A percentile compares a stretch with the other conserved stretches of the same genome.
These are phyloP conservation scores for Leistus spinibarbis DNA, from an alignment of 2,888 invertebrate genomes.

Conservation along the genomic window DNA sequence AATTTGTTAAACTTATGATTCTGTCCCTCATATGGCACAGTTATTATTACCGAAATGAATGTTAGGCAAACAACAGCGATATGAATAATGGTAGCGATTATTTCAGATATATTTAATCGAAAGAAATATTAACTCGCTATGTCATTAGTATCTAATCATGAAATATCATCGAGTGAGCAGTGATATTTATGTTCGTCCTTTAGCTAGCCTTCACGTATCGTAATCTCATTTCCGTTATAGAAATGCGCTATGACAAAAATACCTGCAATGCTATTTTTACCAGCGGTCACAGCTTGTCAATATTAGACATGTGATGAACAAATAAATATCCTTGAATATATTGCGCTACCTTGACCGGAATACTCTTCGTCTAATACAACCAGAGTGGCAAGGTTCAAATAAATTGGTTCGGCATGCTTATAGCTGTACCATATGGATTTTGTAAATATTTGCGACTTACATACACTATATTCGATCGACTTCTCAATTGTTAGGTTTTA, in stretches of 20 bases:
- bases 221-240: not conserved
- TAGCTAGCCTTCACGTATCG: not conserved
- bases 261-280: slow-evolving; percentile 15
- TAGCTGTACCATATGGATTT: not conserved
- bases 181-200: not conserved
- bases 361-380: slow-evolving; percentile 21
- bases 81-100: no score
- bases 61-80: no score
- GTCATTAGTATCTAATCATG: no score
- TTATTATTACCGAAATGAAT: no score
- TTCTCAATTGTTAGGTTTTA: not conserved
- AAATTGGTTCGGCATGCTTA: slow-evolving; percentile 17
- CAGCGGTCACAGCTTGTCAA: slow-evolving; percentile 22
- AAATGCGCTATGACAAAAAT: not conserved
- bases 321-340: slow-evolving; percentile 36
- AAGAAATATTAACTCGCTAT: no score
- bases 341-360: slow-evolving; percentile 28
- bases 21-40: no score
- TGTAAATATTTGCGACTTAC: not conserved
- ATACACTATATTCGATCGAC: not conserved
- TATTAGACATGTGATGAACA: slow-evolving; percentile 19
- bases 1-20: no score
- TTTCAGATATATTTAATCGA: no score
- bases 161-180: no score
- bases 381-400: slow-evolving; percentile 30